A percentile compares a stretch with the other conserved stretches of the same genome.
Conservation (phyloP, 2,888 invertebrate genomes). For the Sepiola atlantica region DNA sequence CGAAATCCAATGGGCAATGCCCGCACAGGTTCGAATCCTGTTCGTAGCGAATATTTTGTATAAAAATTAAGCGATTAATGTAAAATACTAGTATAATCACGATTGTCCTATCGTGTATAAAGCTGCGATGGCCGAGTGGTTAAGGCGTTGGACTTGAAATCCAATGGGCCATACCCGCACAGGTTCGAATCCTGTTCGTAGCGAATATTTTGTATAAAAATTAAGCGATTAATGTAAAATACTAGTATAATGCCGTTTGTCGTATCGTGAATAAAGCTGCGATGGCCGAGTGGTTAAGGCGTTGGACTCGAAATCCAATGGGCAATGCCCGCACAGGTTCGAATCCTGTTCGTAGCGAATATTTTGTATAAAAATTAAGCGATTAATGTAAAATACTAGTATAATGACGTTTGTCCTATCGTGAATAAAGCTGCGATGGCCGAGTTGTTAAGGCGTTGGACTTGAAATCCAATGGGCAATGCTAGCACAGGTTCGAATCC, state of each 20-base stretch:
- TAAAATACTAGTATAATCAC: too few relatives aligned
- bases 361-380: too few relatives aligned
- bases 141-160: background rate
- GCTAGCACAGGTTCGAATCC: background rate
- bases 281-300: background rate
- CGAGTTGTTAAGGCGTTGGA: background rate
- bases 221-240: too few relatives aligned
- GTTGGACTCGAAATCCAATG: background rate
- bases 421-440: background rate
- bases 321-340: background rate
- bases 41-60: too few relatives aligned
- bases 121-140: background rate
- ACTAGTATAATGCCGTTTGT: too few relatives aligned
- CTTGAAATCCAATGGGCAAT: background rate
- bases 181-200: background rate
- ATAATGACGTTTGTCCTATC: too few relatives aligned
- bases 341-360: background rate
- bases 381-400: too few relatives aligned
- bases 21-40: too few relatives aligned
- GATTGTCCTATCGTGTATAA: too few relatives aligned
- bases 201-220: background rate
- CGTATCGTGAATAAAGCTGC: background rate
- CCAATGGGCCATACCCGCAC: background rate
- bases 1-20: too few relatives aligned
- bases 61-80: too few relatives aligned